Conservation (phyloP, 2,888 invertebrate species). For the Xylota segnis region DNA sequence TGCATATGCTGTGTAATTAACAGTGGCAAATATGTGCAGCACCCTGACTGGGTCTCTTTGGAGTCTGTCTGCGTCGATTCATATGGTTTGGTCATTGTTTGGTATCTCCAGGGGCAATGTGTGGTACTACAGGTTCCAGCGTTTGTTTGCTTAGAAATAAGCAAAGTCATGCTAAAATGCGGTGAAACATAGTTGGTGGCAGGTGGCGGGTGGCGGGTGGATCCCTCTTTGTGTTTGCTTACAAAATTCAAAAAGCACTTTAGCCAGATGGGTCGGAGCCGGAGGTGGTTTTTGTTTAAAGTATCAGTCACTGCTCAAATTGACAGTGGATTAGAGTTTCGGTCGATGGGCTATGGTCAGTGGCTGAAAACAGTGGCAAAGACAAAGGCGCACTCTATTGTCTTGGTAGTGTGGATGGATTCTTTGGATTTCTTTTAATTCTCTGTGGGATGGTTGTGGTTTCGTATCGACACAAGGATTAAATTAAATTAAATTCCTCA, state of each 20-base stretch:
- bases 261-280: slow-evolving; percentile 20
- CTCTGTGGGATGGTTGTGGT: neutral
- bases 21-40: slow-evolving; percentile 71
- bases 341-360: slow-evolving; percentile 23
- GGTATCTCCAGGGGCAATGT: slow-evolving; percentile 58
- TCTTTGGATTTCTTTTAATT: slow-evolving; percentile 14
- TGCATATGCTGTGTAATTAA: slow-evolving; percentile 76
- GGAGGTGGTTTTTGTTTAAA: slow-evolving; percentile 51
- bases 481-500: too few species aligned
- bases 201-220: slow-evolving; percentile 1
- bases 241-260: slow-evolving; percentile 72
- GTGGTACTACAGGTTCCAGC: slow-evolving; percentile 42
- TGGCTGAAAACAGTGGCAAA: slow-evolving; percentile 1
- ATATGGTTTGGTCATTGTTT: slow-evolving; percentile 64
- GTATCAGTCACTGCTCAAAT: slow-evolving; percentile 66
- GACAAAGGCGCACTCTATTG: slow-evolving; percentile 21
- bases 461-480: too few species aligned
- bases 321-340: slow-evolving; percentile 59
- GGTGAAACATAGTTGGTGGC: slow-evolving; percentile 2
- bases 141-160: slow-evolving; percentile 69
- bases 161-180: slow-evolving; percentile 73
- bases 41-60: slow-evolving; percentile 22
- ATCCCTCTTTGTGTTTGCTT: slow-evolving; percentile 6
- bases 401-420: neutral
- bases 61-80: slow-evolving; percentile 45